These are phyloP conservation scores for Adoxophyes honmai DNA, from an alignment of 1,140 invertebrate genomes.

Conservation along the genomic window DNA sequence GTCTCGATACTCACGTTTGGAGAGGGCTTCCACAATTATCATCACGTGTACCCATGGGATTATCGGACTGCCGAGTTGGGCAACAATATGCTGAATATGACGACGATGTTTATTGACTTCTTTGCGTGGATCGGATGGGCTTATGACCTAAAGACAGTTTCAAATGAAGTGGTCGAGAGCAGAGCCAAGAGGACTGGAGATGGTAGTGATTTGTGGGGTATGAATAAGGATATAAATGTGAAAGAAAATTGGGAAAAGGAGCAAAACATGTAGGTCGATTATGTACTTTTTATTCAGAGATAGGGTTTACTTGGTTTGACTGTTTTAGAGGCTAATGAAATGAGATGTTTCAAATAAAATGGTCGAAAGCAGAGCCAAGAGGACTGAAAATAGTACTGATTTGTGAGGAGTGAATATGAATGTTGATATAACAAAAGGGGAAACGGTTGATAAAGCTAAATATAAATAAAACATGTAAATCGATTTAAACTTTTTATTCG, in stretches of 20 bases:
- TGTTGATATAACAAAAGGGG: too few relatives aligned
- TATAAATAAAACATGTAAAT: too few relatives aligned
- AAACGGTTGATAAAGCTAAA: too few relatives aligned
- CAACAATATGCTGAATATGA: slow-evolving; percentile 78
- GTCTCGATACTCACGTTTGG: slow-evolving; percentile 21
- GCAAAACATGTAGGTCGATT: too few relatives aligned
- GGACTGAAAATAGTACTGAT: slow-evolving; percentile 29
- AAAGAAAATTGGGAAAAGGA: too few relatives aligned
- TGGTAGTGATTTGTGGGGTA: slow-evolving; percentile 26
- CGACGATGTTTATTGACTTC: slow-evolving; percentile 82
- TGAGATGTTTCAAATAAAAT: slow-evolving; percentile 23
- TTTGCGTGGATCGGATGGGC: slow-evolving; percentile 77
- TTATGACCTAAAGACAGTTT: slow-evolving; percentile 80
- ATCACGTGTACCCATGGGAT: slow-evolving; percentile 93
- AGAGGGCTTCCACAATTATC: slow-evolving; percentile 93
- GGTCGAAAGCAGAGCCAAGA: slow-evolving; percentile 17
- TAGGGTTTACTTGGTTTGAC: too few relatives aligned
- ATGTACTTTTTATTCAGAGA: too few relatives aligned
- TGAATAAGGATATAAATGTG: background rate
- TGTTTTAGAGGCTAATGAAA: too few relatives aligned
- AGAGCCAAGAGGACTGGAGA: slow-evolving; percentile 28
- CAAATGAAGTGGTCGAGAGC: slow-evolving; percentile 20
- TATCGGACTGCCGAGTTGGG: slow-evolving; percentile 89
- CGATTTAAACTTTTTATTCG: too few relatives aligned
- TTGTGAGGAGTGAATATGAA: slow-evolving; percentile 21